Percentiles rank a stretch among this genome's conserved stretches.
phyloP scores from a whole-genome alignment of 2,888 invertebrate species.

The Acheta domesticus region DNA sequence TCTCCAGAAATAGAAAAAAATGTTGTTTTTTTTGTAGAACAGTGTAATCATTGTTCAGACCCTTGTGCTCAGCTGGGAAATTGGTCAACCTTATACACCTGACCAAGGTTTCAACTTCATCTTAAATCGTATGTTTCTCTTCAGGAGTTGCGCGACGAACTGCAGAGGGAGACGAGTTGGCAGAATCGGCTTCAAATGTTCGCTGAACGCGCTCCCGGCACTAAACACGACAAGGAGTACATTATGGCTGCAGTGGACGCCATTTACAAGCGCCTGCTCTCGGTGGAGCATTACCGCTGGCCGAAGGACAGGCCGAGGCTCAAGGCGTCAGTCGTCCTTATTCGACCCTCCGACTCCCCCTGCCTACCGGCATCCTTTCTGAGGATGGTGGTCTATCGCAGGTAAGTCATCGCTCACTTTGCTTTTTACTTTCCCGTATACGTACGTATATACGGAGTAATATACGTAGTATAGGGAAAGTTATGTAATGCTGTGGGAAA shows the following conservation, averaged over 20 bases:
- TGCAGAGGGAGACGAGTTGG: neutral
- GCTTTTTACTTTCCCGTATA: too few species aligned
- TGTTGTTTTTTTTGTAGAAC: too few species aligned
- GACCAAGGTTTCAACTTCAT: too few species aligned
- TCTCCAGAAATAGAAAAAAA: too few species aligned
- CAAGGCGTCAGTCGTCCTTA: slow-evolving; percentile 57
- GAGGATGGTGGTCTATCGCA: slow-evolving; percentile 62
- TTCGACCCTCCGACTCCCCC: slow-evolving; percentile 58
- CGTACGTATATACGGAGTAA: too few species aligned
- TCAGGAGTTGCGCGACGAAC: too few species aligned
- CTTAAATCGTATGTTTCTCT: too few species aligned
- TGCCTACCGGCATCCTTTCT: slow-evolving; percentile 50
- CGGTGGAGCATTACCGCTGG: slow-evolving; percentile 54
- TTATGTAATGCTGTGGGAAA: too few species aligned
- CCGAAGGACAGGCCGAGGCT: slow-evolving; percentile 42
- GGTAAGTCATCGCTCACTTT: slow-evolving; percentile 40
- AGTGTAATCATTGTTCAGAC: too few species aligned
- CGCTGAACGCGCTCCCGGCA: slow-evolving; percentile 34
- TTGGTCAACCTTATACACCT: too few species aligned
- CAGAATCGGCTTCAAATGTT: neutral
- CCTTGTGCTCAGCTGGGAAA: too few species aligned
- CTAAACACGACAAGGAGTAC: slow-evolving; percentile 46
- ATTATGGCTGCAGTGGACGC: slow-evolving; percentile 47
- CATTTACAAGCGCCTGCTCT: slow-evolving; percentile 56
- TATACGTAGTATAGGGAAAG: too few species aligned